These are phyloP conservation scores for Sericinus montela DNA, from an alignment of 2,888 invertebrate genomes.

Conservation along the genomic window DNA sequence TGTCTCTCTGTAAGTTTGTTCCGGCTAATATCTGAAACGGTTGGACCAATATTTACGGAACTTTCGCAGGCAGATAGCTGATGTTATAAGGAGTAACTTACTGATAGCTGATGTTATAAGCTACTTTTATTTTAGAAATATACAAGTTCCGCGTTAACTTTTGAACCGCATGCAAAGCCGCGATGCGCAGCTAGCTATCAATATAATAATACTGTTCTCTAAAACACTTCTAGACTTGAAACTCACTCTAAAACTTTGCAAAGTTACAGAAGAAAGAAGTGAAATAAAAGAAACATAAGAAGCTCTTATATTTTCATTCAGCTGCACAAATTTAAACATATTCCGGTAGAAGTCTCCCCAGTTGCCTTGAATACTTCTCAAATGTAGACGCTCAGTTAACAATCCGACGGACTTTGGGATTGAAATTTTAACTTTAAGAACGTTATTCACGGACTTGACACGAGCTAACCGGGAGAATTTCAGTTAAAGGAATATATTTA, in stretches of 20 bases:
- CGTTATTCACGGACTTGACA: background rate
- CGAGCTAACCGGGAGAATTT: background rate
- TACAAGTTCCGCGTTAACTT: too few species aligned
- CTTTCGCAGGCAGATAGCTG: too few species aligned
- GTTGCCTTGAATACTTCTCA: background rate
- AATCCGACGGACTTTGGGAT: constrained; percentile 1
- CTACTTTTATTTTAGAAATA: too few species aligned
- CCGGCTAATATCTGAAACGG: too few species aligned
- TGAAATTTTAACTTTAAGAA: constrained; percentile 9
- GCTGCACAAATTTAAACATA: constrained; percentile 1
- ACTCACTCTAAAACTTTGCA: background rate
- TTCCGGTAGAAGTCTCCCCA: background rate
- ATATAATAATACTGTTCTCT: too few species aligned
- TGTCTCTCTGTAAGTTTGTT: too few species aligned
- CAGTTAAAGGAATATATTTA: background rate
- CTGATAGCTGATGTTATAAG: too few species aligned
- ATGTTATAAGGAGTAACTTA: too few species aligned
- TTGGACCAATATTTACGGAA: too few species aligned
- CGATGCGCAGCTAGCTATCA: too few species aligned
- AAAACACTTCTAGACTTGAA: too few species aligned
- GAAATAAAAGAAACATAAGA: constrained; percentile 5
- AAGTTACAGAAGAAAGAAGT: background rate
- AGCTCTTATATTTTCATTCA: background rate
- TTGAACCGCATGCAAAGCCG: too few species aligned
- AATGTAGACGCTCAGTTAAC: background rate